Evolutionary conservation across 2,888 invertebrate genomes (phyloP), one percentile per base, ranked within the genome.

Genomic region (Phaedon cochleariae): DNA sequence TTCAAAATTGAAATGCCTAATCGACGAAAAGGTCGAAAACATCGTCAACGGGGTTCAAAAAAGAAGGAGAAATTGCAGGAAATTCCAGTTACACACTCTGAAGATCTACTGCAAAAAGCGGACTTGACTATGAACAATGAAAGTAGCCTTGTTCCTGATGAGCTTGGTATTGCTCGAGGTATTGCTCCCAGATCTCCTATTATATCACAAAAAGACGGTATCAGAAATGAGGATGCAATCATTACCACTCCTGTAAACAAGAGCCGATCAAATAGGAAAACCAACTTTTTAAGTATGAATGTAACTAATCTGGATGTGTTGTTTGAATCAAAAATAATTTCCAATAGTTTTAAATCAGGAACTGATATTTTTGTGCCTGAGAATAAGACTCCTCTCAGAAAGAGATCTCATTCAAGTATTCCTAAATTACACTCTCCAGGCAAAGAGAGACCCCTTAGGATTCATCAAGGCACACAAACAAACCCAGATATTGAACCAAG

Each of bases 271-370:
- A 63, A 59, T 41, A 64, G 62, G 20, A 65, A 57, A 18, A 62
- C 52, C 12, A 57, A 26, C 12, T 59, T 34, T 49, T 57, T 48
- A 26, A 72, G 65, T 34, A 48, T 72, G 34, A 75, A 75, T 57
- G 73, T 76, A n/a, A 77, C 77, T 7, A 76, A 77, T 64, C 67
- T 77, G 59, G 76, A 76, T 61, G 64, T 73, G 22, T 60, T 76
- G 22, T 76, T 76, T 62, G 73, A 77, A 34, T 73, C 73, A 17
- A 73, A 73, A 45, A 61, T 61, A 51, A 65, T 68, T 48, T 65
- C 67, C 15, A 65, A 68, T 21, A 57, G 46, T 59, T 51, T 58
- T 10, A 58, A 59, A n/a, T 55, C 59, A 26, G 68, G 26, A 46
- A 65, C 61, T 57, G 62, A 69, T 41, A 57, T 66, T 12, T 63